A percentile compares a stretch with the other conserved stretches of the same genome.
Evolutionary conservation across 2,113 vertebrate genomes (phyloP).

Genomic region (Fregata magnificens): DNA sequence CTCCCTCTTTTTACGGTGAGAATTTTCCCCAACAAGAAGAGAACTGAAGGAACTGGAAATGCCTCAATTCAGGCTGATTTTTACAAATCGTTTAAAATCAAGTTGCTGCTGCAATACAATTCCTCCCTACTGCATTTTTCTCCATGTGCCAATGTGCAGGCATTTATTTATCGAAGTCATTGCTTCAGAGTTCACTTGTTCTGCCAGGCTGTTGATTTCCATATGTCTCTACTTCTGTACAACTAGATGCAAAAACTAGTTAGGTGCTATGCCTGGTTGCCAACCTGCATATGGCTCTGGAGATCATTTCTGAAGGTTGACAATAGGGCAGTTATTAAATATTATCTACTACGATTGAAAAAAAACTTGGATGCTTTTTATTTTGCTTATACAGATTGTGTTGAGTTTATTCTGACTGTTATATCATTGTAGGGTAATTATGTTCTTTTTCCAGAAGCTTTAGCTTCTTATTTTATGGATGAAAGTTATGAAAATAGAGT

Average conservation of each 20-base stretch:
- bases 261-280: background rate
- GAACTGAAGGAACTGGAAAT: background rate
- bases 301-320: background rate
- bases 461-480: background rate
- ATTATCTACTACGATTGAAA: background rate
- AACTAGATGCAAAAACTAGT: background rate
- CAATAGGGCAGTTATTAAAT: background rate
- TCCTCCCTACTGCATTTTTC: background rate
- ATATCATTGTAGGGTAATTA: background rate
- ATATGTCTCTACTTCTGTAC: slow-evolving; percentile 42
- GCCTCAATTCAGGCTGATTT: background rate
- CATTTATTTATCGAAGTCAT: slow-evolving; percentile 8
- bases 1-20: background rate
- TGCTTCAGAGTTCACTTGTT: slow-evolving; percentile 36
- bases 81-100: background rate
- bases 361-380: background rate
- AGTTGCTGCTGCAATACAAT: background rate
- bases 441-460: slow-evolving; percentile 14
- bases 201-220: slow-evolving; percentile 48
- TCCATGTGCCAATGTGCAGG: slow-evolving; percentile 10
- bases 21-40: background rate
- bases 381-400: background rate
- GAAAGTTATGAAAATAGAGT: slow-evolving; percentile 32
- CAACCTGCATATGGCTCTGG: background rate
- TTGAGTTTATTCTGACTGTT: slow-evolving; percentile 29